Base-by-base conservation (phyloP, 2,797 vertebrate genomes). In the Artibeus lituratus region DNA sequence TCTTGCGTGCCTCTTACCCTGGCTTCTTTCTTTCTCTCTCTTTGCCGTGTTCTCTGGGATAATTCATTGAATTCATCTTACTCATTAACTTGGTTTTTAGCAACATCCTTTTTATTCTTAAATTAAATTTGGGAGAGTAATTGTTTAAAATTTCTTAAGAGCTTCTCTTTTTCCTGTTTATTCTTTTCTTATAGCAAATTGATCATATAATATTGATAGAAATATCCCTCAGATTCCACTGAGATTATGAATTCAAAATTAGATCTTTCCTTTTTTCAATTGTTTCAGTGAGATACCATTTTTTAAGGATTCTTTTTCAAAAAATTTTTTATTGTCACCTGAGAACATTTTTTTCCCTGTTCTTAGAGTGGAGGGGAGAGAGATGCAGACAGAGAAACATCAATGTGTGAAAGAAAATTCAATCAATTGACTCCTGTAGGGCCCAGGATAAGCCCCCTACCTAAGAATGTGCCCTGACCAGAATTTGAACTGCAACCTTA, bases 41-140 rank as follows among this genome's bases (percentile, higher is more conserved):
- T 83, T 72, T 77, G 15, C n/a, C 76, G n/a, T 91, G 26, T 84
- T 90, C 70, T 93, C 35, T 55, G 59, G 11, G 19, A 55, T 76
- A 88, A 77, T 80, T 90, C 29, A 18, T 95, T 83, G 19, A 88
- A 84, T 73, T 91, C 22, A 65, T 74, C 53, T 65, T 55, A 91
- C 67, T 96, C 24, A 85, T 78, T 88, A 89, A 18, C 78, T 82
- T 83, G 37, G n/a, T 74, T 82, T 90, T 94, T 81, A 92, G 39
- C 35, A 84, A 74, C 35, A 2, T 51, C 12, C 29, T 42, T 69
- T 84, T 73, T 90, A 85, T 65, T 88, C 44, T 51, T 84, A 78
- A 84, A 90, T 82, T 92, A 82, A 73, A 87, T 83, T 65, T 80
- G 47, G 26, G 14, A 62, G 51, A 85, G 7, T 77, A 91, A 73